These are phyloP conservation scores for Xestia rhomboidea DNA, from an alignment of 2,888 invertebrate genomes.

Conservation along the genomic window DNA sequence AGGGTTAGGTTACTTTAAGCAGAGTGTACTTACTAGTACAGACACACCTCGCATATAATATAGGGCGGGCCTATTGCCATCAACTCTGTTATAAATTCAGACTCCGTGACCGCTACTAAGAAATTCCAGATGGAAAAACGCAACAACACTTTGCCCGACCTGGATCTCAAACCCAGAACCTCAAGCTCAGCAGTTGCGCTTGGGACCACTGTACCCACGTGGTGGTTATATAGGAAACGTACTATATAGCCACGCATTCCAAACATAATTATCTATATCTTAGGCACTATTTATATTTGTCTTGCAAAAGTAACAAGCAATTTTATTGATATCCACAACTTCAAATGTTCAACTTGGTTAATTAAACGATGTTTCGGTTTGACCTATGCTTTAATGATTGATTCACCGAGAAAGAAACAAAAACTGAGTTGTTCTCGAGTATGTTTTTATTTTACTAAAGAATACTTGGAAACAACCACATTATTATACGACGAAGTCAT, in stretches of 20 bases:
- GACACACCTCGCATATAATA: background rate
- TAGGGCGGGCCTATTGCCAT: background rate
- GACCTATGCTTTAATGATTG: no score
- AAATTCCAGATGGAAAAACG: background rate
- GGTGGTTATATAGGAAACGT: background rate
- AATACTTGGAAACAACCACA: background rate
- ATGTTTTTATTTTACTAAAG: background rate
- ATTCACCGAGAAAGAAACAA: background rate
- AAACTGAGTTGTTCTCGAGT: no score
- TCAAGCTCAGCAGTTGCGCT: no score
- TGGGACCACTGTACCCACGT: background rate
- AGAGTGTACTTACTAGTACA: background rate
- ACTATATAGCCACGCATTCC: no score
- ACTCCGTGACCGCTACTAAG: background rate
- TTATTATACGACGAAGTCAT: background rate
- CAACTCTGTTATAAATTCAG: background rate
- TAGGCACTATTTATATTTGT: no score
- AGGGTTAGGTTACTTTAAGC: background rate
- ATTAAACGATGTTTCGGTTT: background rate
- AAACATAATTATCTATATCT: no score
- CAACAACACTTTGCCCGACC: background rate
- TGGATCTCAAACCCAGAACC: background rate
- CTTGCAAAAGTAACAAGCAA: no score
- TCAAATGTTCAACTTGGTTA: background rate
- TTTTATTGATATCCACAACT: no score